Base-by-base conservation (phyloP, 2,113 vertebrate genomes). In the Rutilus rutilus region DNA sequence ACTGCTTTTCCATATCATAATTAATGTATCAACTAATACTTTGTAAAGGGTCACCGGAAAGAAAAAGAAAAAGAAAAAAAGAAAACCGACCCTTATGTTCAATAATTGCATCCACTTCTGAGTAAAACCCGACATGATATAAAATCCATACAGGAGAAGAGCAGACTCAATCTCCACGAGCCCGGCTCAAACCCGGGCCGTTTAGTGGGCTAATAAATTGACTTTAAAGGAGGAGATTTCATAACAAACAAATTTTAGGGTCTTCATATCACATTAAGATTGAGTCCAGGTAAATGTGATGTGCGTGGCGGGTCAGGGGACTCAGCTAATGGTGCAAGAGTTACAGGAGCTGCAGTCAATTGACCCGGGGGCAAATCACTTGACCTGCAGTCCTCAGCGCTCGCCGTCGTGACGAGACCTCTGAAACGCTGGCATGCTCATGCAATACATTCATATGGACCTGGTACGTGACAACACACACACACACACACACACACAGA, bases 291-390 rank as follows among this genome's bases (percentile, higher is more conserved):
- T 87, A 84, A 89, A 87, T 90, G 86, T 89, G 79, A 79, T 82
- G 62, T 27, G 78, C 85, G 65, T 69, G 45, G 84, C 45, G 80
- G 39, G 42, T 42, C 86, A 81, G 33, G 76, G 87, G 88, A 84
- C 80, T 65, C 27, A 57, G 82, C 88, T 92, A 93, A 91, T 87
- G 89, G 80, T 85, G 86, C 87, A 89, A 91, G 42, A 42, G 88
- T 90, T 90, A 91, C 88, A 92, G 82, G 89, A 94, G 91, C 87
- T 88, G 76, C 88, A 93, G 92, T 95, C 93, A 94, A 93, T 95
- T 95, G 95, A 95, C 93, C 92, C 86, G 11, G 11, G 90, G 93
- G 83, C 93, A 94, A 94, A 95, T 91, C 93, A 95, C 93, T 95
- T 95, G 93, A 95, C 91, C 93, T 88, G 89, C 86, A 83, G 88